Base-by-base conservation (phyloP, 1,140 invertebrate genomes). In the Drosophila teissieri region DNA sequence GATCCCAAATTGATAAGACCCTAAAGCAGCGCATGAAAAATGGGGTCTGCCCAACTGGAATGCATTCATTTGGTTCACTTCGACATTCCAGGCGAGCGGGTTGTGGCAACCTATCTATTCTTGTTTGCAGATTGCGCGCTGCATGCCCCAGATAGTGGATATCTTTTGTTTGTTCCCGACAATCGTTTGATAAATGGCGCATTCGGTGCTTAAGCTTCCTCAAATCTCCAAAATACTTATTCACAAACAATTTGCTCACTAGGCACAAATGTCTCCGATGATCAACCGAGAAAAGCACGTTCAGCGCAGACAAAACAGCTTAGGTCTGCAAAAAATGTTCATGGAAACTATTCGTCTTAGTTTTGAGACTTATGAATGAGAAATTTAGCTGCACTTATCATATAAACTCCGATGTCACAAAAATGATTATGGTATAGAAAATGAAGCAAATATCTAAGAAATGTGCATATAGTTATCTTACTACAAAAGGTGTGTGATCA, bases 171-270 rank as follows among this genome's bases (percentile, higher is more conserved):
- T 61, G 51, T 34, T 34, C n/a, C 49, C 63, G 45, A 11, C 39
- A 27, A 22, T 40, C 19, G 27, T 48, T 54, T 69, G 64, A 70
- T 57, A 48, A 57, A 70, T 49, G 34, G 63, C 31, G 36, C 39
- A 6, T 19, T 42, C 34, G 34, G 14, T 22, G 42, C n/a, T 27
- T 34, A 19, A n/a, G 24, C 46, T 68, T 69, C 40, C 63, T 31
- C 62, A 68, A 69, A 53, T 48, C 64, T 22, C 39, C 2, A 49
- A 70, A 70, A 70, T 36, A 70, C 69, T 70, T 63, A 61, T 31
- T 22, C 27, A 36, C 40, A 58, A 19, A 39, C 42, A 73, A 63
- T 37, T 42, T 57, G 78, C 57, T 11, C 15, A 34, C 40, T 46
- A 34, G 39, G 54, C 51, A 58, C 44, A 64, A 65, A 34, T 10